Evolutionary conservation across 1,140 invertebrate genomes (phyloP), one percentile per base, ranked within the genome.

Genomic region (Trichonephila clavata): DNA sequence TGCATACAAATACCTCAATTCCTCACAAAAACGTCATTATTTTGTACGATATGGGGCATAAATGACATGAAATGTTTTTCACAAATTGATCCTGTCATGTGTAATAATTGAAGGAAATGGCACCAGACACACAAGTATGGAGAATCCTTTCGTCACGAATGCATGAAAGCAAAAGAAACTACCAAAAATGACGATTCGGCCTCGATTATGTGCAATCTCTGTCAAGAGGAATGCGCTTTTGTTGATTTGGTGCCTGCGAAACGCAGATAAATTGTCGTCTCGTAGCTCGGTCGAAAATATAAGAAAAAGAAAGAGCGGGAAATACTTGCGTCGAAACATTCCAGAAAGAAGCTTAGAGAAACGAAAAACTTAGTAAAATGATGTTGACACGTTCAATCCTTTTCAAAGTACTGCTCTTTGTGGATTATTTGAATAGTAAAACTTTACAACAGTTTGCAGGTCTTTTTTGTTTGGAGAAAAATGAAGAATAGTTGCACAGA

Each of bases 91-190:
- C 32, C 71, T 77, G 71, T 39, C 71, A 39, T 24, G 32, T 20
- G 71, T 39, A 39, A 39, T 77, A 77, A 77, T 77, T 77, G 71
- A 77, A 27, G 27, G 32, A 32, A 77, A 77, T 77, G 71, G 71
- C 71, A 77, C 13, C 71, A 32, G 71, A 77, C 71, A 32, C 71
- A 32, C 13, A 32, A 7, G 13, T 32, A 13, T 16, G 13, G 16
- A 16, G 18, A 5, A 27, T 4, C 27, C 13, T 20, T 27, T 16
- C 16, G 24, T 71, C 68, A 32, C 68, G 27, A 24, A 71, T 71
- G 13, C 68, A 39, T 24, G 18, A 24, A 10, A 18, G 27, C 16
- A 24, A 39, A 39, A 32, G 18, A 77, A 77, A 32, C 27, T 18
- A 32, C 24, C 18, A 32, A 14, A 32, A 18, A 77, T 5, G 27